phyloP scores from a whole-genome alignment of 2,797 vertebrate genomes.

The Halcyon leucocephala region DNA sequence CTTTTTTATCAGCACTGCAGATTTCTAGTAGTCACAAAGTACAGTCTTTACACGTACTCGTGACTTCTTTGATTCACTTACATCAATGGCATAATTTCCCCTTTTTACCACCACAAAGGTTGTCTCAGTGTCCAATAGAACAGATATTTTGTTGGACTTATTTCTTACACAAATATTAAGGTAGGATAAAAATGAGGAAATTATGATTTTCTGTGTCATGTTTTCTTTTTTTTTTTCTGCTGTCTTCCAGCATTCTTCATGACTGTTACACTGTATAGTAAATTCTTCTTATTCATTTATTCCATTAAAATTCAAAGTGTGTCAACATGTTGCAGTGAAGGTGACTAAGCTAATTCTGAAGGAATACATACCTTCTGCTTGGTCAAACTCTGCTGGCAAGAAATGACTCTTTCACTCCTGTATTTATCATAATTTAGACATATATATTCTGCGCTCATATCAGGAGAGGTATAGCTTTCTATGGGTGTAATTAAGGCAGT shows the following conservation, averaged over 20 bases:
- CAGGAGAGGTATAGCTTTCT: neutral
- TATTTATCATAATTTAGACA: neutral
- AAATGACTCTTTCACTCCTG: neutral
- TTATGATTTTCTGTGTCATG: neutral
- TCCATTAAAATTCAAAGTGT: constrained; percentile 11
- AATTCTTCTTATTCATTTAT: neutral
- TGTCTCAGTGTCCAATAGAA: neutral
- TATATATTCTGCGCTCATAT: neutral
- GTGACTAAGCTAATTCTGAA: neutral
- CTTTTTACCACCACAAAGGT: neutral
- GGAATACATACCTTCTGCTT: neutral
- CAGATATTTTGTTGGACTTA: neutral
- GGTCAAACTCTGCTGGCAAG: neutral
- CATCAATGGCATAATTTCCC: neutral
- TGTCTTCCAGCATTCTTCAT: neutral
- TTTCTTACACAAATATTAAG: neutral
- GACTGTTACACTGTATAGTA: neutral
- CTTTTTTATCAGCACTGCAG: neutral
- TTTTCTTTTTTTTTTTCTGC: neutral
- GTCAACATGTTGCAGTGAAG: neutral
- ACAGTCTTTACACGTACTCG: neutral
- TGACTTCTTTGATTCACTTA: neutral
- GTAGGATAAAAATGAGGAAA: neutral
- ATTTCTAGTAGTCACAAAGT: constrained; percentile 7
- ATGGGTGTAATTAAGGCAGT: neutral